Conservation (phyloP, 2,888 invertebrate genomes). For the Stenurella melanura region DNA sequence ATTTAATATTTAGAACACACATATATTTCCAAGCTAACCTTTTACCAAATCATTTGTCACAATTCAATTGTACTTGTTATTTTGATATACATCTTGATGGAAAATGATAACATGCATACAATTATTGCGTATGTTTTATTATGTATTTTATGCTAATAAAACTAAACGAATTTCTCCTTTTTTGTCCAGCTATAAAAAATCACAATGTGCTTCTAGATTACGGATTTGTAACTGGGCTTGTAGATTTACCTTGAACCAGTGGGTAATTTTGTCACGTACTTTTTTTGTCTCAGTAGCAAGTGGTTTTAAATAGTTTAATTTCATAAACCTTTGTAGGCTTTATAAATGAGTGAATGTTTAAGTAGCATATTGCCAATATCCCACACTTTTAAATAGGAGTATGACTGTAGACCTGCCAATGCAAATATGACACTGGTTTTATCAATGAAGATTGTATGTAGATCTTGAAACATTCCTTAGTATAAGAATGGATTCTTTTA, state of each 20-base stretch:
- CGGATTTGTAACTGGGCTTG: neutral
- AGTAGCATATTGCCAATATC: too few species aligned
- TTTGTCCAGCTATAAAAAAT: neutral
- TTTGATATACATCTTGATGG: neutral
- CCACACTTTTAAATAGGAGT: too few species aligned
- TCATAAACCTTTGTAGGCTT: too few species aligned
- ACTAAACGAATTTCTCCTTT: neutral
- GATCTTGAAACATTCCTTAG: too few species aligned
- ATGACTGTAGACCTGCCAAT: too few species aligned
- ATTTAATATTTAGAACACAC: too few species aligned
- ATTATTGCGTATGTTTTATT: neutral
- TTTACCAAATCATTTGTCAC: neutral
- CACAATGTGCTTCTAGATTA: conserved; percentile 7
- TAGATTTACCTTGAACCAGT: neutral
- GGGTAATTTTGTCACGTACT: neutral
- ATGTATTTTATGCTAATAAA: neutral
- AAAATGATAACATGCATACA: neutral
- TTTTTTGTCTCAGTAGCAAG: neutral
- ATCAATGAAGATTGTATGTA: too few species aligned
- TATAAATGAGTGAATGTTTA: too few species aligned
- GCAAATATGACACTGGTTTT: too few species aligned
- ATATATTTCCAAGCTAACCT: neutral
- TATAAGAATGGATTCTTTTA: too few species aligned
- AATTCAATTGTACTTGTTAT: neutral
- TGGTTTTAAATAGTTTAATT: neutral